Evolutionary conservation across 2,113 vertebrate species (phyloP), one percentile per base, ranked within the genome.

Genomic region (Ancistrus triradiatus): DNA sequence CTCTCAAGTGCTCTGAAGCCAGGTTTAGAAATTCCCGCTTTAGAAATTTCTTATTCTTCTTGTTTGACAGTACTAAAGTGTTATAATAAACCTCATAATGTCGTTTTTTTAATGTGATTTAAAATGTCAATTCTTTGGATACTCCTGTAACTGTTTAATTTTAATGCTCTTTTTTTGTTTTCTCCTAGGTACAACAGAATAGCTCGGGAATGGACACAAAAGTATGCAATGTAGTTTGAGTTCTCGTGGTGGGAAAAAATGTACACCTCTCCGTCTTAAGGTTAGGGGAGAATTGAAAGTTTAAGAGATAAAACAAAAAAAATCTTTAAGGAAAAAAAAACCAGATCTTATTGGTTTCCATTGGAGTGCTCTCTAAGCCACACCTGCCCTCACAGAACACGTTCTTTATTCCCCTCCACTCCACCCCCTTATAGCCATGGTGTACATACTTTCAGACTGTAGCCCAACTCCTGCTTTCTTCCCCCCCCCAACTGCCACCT

Each of bases 181-280:
- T 63, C 77, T 74, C 73, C 89, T 42, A 98, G 94, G 94, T 98
- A 98, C 93, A 98, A 98, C 93, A 98, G 93, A 95, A 95, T 98
- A 95, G 95, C 93, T 91, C 94, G 94, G 89, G 95, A 98, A 96
- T 98, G 94, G 95, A 98, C 95, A 91, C 95, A 98, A 93, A 98
- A 98, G 93, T 98, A 98, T 91, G 95, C 94, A 85, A 98, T 98
- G 94, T 98, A 97, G 94, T 93, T 89, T 90, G 89, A 85, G 80
- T 76, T 74, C 25, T 65, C 90, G 89, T 88, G 90, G 92, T 91
- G 55, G 68, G 59, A 60, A 66, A 69, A 67, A 62, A 58, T 10
- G 48, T 57, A 60, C 78, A 92, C 90, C 91, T 95, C 93, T 92
- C 91, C 89, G 86, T 90, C 90, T 68, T 90, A 93, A 90, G 90